Evolutionary conservation across 30 jellyfish, hydroid and myxozoan genomes (phyloP).

Genomic region (Pseudorhiza aurosa): DNA sequence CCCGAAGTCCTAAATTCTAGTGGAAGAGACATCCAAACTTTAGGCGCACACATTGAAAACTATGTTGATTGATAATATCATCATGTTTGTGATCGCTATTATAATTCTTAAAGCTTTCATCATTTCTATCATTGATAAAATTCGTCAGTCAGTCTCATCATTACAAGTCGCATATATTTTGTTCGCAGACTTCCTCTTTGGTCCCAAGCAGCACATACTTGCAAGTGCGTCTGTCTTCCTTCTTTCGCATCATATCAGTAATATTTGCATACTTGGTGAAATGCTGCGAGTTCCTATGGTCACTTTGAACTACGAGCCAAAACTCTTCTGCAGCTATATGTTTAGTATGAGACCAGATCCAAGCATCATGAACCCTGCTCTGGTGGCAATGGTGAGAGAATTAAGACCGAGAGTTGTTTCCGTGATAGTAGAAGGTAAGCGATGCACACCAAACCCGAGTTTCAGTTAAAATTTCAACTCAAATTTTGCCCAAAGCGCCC

Average conservation of each 20-base stretch:
- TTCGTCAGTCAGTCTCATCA: too few relatives aligned
- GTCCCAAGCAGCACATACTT: conserved; percentile 21
- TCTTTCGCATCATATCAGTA: conserved; percentile 53
- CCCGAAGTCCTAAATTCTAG: too few relatives aligned
- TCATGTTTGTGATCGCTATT: too few relatives aligned
- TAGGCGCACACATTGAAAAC: too few relatives aligned
- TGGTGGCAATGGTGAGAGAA: conserved; percentile 71
- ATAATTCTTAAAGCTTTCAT: too few relatives aligned
- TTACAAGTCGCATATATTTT: background rate
- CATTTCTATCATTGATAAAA: too few relatives aligned
- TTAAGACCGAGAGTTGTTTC: conserved; percentile 66
- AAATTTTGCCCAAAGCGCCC: too few relatives aligned
- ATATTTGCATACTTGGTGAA: conserved; percentile 63
- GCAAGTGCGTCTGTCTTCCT: conserved; percentile 54
- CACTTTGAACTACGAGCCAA: conserved; percentile 58
- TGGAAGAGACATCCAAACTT: too few relatives aligned
- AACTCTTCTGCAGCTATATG: conserved; percentile 37
- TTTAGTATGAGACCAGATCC: conserved; percentile 86
- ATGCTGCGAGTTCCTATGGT: conserved; percentile 72
- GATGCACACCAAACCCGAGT: too few relatives aligned
- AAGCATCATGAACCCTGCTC: conserved; percentile 42
- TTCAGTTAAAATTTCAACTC: too few relatives aligned
- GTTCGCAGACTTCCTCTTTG: conserved; percentile 47
- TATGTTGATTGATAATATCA: too few relatives aligned
- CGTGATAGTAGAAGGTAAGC: conserved; percentile 62